These are phyloP conservation scores for Formica selysi DNA, from an alignment of 1,140 invertebrate species.

Conservation along the genomic window DNA sequence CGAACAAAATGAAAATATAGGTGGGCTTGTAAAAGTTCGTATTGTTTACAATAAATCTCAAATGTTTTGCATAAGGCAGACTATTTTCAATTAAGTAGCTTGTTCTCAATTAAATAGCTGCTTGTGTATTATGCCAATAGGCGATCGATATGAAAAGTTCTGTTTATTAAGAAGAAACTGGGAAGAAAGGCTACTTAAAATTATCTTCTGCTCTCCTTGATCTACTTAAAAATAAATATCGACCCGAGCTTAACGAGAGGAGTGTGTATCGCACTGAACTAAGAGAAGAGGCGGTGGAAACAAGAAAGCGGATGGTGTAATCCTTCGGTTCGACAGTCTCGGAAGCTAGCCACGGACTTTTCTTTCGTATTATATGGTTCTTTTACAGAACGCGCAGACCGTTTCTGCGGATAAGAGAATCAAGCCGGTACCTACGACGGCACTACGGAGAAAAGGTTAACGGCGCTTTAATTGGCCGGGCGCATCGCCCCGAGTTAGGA, in stretches of 20 bases:
- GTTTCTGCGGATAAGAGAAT: constrained; percentile 73
- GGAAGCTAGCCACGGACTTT: constrained; percentile 48
- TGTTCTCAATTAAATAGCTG: constrained; percentile 38
- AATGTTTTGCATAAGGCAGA: neutral
- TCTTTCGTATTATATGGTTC: constrained; percentile 42
- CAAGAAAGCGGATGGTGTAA: constrained; percentile 44
- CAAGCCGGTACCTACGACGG: constrained; percentile 57
- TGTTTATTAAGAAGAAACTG: constrained; percentile 33
- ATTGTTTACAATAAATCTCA: constrained; percentile 21
- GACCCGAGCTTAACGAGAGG: constrained; percentile 37
- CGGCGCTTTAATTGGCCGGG: constrained; percentile 75
- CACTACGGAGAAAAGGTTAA: constrained; percentile 70
- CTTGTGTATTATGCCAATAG: neutral
- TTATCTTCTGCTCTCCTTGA: constrained; percentile 47
- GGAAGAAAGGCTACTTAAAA: constrained; percentile 25
- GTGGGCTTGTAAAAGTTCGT: neutral
- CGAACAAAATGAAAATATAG: neutral
- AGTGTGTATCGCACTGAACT: constrained; percentile 28
- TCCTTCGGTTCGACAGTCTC: constrained; percentile 64
- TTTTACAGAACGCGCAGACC: constrained; percentile 61
- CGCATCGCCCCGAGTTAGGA: constrained; percentile 71
- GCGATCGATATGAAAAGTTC: constrained; percentile 51
- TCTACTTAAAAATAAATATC: constrained; percentile 61
- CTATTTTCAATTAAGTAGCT: constrained; percentile 37
- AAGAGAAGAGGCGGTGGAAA: neutral